Percentiles rank a stretch among this genome's conserved stretches.
phyloP scores from a whole-genome alignment of 1,140 invertebrate genomes.

The Parasteatoda tepidariorum region DNA sequence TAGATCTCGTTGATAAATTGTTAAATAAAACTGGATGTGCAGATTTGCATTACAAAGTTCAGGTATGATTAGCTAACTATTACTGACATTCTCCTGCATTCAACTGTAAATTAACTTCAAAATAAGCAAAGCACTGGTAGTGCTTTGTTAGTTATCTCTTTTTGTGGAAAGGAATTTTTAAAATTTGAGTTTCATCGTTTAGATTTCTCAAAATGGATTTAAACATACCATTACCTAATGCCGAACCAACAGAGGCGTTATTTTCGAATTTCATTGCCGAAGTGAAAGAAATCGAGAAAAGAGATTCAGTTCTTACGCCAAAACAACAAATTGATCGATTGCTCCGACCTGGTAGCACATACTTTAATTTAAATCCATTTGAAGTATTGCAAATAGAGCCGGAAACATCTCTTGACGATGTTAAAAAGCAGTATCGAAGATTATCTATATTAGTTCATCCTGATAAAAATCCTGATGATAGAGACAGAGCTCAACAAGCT shows the following conservation, averaged over 20 bases:
- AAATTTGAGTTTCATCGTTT: background rate
- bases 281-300: slow-evolving; percentile 96
- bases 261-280: slow-evolving; percentile 67
- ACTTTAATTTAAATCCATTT: slow-evolving; percentile 96
- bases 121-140: too few relatives aligned
- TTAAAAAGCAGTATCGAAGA: slow-evolving; percentile 96
- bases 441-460: slow-evolving; percentile 98
- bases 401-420: slow-evolving; percentile 86
- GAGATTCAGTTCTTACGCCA: slow-evolving; percentile 89
- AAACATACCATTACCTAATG: slow-evolving; percentile 36
- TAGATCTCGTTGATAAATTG: slow-evolving; percentile 45
- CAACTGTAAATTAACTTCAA: too few relatives aligned
- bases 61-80: slow-evolving; percentile 52
- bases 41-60: slow-evolving; percentile 45
- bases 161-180: background rate
- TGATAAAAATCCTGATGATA: slow-evolving; percentile 97
- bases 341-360: slow-evolving; percentile 91
- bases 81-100: too few relatives aligned
- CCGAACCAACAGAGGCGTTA: slow-evolving; percentile 28
- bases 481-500: slow-evolving; percentile 88
- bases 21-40: slow-evolving; percentile 50
- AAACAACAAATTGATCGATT: slow-evolving; percentile 95
- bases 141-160: too few relatives aligned
- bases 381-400: slow-evolving; percentile 96
- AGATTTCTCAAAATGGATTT: slow-evolving; percentile 19